A percentile compares a stretch with the other conserved stretches of the same genome.
These are phyloP conservation scores for Cyprinodon brontotheroides DNA, from an alignment of 2,113 vertebrate genomes.

Conservation along the genomic window DNA sequence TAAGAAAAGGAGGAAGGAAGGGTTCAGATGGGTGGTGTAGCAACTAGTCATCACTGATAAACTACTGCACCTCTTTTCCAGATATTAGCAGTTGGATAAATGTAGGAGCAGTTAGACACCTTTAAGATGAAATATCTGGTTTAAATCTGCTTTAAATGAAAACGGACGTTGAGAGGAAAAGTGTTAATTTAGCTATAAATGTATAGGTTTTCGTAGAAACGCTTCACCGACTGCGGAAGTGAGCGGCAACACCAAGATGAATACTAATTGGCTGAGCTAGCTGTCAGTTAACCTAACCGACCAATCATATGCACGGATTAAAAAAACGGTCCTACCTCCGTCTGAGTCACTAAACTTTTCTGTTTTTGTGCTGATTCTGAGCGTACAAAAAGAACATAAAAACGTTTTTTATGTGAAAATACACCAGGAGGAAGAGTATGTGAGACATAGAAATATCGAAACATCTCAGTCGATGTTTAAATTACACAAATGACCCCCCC, in stretches of 20 bases:
- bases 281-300: conserved; percentile 8
- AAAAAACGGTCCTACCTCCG: conserved; percentile 23
- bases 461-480: not conserved
- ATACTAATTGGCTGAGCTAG: not conserved
- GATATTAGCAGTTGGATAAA: not conserved
- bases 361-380: conserved; percentile 14
- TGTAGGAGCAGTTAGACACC: not conserved
- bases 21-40: conserved; percentile 8
- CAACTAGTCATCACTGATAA: not conserved
- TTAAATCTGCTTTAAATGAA: not conserved
- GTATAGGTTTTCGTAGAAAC: conserved; percentile 5
- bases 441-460: not conserved
- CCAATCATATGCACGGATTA: conserved; percentile 37
- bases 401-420: not conserved
- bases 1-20: conserved; percentile 36
- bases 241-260: not conserved
- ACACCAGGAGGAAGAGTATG: not conserved
- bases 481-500: not conserved
- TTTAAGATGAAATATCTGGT: not conserved
- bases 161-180: too few species aligned
- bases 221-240: conserved; percentile 43
- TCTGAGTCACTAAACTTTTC: conserved; percentile 11
- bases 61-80: conserved; percentile 1
- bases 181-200: not conserved
- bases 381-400: not conserved